Conservation (phyloP, 2,888 invertebrate species). For the Melieria picta region DNA sequence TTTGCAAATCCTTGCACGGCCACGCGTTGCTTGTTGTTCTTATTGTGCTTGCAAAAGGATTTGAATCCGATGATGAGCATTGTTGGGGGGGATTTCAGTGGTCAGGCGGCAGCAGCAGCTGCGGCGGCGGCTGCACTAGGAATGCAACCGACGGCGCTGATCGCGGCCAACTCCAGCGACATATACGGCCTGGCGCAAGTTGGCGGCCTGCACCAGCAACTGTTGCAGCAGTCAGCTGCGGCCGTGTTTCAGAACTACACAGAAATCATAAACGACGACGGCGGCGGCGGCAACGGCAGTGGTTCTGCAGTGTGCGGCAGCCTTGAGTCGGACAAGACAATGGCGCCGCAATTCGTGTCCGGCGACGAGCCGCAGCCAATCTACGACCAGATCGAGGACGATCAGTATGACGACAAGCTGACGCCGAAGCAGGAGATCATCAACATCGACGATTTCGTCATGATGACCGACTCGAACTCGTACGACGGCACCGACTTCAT, state of each 20-base stretch:
- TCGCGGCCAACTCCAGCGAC: slow-evolving; percentile 60
- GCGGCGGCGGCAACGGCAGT: slow-evolving; percentile 36
- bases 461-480: slow-evolving; percentile 65
- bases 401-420: slow-evolving; percentile 53
- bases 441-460: slow-evolving; percentile 65
- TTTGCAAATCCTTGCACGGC: slow-evolving; percentile 25
- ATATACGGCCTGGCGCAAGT: slow-evolving; percentile 63
- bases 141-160: slow-evolving; percentile 58
- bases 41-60: slow-evolving; percentile 54
- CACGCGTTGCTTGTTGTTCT: neutral
- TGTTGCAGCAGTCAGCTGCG: slow-evolving; percentile 62
- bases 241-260: slow-evolving; percentile 62
- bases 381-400: slow-evolving; percentile 56
- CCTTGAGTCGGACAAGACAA: slow-evolving; percentile 38
- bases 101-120: slow-evolving; percentile 60
- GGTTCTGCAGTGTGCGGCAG: slow-evolving; percentile 35
- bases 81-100: slow-evolving; percentile 66
- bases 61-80: slow-evolving; percentile 67
- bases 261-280: slow-evolving; percentile 57
- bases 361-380: slow-evolving; percentile 54
- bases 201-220: slow-evolving; percentile 63
- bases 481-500: slow-evolving; percentile 63
- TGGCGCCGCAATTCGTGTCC: slow-evolving; percentile 36
- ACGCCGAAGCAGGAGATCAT: slow-evolving; percentile 64
- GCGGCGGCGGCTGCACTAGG: slow-evolving; percentile 55